Evolutionary conservation across 2,113 vertebrate genomes (phyloP).

Genomic region (Paedocypris sp.): DNA sequence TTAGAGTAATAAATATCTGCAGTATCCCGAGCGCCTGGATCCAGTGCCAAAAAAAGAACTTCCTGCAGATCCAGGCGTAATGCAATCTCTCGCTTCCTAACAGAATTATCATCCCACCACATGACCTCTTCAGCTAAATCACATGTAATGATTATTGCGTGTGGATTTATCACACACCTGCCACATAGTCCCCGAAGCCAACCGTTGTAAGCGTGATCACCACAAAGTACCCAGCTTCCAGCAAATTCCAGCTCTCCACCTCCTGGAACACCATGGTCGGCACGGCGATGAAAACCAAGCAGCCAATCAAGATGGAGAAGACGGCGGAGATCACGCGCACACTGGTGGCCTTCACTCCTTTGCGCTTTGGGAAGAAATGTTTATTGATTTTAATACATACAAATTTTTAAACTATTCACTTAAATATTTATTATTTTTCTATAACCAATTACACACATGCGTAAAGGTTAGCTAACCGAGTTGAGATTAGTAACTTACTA

Average conservation of each 20-base stretch:
- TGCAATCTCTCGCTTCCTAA: conserved; percentile 12
- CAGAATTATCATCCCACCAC: not conserved
- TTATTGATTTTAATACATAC: no score
- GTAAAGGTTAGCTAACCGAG: not conserved
- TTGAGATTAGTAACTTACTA: conserved; percentile 56
- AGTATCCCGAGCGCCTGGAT: not conserved
- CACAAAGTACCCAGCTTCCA: conserved; percentile 81
- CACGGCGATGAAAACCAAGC: conserved; percentile 75
- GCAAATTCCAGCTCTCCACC: conserved; percentile 68
- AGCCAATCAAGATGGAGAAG: conserved; percentile 79
- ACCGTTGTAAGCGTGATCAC: conserved; percentile 84
- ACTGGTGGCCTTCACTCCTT: conserved; percentile 66
- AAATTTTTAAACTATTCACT: no score
- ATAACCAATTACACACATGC: no score
- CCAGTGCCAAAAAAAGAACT: conserved; percentile 8
- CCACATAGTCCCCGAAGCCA: conserved; percentile 82
- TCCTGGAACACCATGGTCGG: conserved; percentile 73
- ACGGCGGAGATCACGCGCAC: conserved; percentile 74
- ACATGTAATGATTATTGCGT: not conserved
- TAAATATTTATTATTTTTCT: no score
- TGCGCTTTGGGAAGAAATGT: conserved; percentile 59
- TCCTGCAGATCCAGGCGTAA: conserved; percentile 18
- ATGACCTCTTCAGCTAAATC: not conserved
- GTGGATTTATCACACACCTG: conserved; percentile 54
- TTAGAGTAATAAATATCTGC: not conserved